Evolutionary conservation across 2,888 invertebrate genomes (phyloP), one percentile per base, ranked within the genome.

Genomic region (Leptinotarsa juncta): DNA sequence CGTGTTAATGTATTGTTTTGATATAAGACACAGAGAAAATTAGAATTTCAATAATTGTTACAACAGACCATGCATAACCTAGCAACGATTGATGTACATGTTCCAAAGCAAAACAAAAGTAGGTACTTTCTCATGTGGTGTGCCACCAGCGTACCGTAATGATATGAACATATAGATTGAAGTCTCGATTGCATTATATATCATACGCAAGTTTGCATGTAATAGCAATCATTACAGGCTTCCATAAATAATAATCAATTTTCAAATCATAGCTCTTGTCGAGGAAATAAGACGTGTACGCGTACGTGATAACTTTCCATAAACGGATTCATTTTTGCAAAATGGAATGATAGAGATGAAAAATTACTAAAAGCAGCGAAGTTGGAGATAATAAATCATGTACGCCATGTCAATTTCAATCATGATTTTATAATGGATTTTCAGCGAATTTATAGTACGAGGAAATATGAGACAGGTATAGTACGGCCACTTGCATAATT

Each of bases 211-310:
- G 62, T 42, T 32, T 62, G 42, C 42, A 62, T 16, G 62, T 62
- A 32, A 42, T 62, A 62, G n/a, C 32, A 62, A 62, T 26, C n/a
- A 62, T 62, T 62, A 62, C 10, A 62, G 26, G 14, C 26, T 32
- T 16, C 16, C 42, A 20, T 62, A 62, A 62, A 62, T 62, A 32
- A n/a, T 62, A 62, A 62, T 62, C 62, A 62, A 62, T 62, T 62
- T 62, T 62, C 62, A 62, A 62, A 62, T 62, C 62, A 62, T n/a
- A 62, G 32, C 32, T 32, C 62, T 42, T 57, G 23, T 57, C 26
- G 62, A 62, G 62, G 42, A 57, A 57, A 53, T 53, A 53, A 23
- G 57, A 57, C 57, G 57, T 57, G 20, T 18, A 62, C 3, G 62
- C 16, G 62, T 32, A 62, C 32, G 62, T 62, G 42, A 62, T 62